Percentiles rank a stretch among this genome's conserved stretches.
These are phyloP conservation scores for Gymnothorax javanicus DNA, from an alignment of 2,797 vertebrate species.

Conservation along the genomic window DNA sequence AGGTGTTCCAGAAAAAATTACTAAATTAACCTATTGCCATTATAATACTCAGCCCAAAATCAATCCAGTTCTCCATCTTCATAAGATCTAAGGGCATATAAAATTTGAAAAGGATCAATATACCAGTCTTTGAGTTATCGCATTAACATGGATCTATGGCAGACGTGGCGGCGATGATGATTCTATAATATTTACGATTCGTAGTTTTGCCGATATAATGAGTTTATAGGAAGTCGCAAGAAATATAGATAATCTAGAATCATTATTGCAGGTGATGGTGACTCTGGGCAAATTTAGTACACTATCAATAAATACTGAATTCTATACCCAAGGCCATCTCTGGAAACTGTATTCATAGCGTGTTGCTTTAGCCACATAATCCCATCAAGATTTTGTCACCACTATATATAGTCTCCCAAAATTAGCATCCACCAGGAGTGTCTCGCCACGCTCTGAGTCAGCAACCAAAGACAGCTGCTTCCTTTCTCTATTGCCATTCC, in stretches of 20 bases:
- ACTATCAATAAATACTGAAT: neutral
- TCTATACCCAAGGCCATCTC: neutral
- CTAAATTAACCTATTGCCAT: too few relatives aligned
- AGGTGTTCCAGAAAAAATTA: too few relatives aligned
- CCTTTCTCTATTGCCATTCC: neutral
- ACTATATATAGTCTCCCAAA: neutral
- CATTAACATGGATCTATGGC: too few relatives aligned
- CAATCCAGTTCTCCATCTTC: too few relatives aligned
- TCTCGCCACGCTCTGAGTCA: neutral
- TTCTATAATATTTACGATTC: too few relatives aligned
- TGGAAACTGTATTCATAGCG: neutral
- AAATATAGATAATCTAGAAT: neutral
- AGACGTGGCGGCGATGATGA: too few relatives aligned
- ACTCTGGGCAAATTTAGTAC: neutral
- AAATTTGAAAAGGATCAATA: too few relatives aligned
- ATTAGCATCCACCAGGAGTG: neutral
- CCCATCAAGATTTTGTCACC: neutral
- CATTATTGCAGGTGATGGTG: neutral
- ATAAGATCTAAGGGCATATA: too few relatives aligned
- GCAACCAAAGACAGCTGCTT: neutral
- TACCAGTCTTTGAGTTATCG: too few relatives aligned
- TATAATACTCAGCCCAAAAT: too few relatives aligned
- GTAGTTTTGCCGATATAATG: neutral
- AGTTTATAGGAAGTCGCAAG: neutral
- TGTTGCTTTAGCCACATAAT: neutral